A percentile compares a stretch with the other conserved stretches of the same genome.
Conservation (phyloP, 92 coral and sea anemone genomes). For the Palythoa heliodiscus region DNA sequence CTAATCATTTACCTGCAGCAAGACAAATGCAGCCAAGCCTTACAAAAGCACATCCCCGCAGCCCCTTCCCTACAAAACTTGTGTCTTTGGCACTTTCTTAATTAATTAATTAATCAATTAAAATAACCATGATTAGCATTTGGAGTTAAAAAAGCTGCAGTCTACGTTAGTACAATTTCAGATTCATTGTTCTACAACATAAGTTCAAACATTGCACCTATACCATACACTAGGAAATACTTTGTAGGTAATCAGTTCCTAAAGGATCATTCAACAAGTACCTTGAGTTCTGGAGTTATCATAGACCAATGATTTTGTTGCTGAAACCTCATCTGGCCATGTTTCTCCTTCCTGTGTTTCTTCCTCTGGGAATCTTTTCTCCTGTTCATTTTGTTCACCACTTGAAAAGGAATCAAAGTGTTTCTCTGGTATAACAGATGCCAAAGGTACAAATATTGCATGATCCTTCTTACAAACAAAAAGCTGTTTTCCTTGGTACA, state of each 20-base stretch:
- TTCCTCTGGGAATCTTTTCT: background rate
- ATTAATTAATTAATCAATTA: no score
- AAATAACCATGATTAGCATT: no score
- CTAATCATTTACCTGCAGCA: no score
- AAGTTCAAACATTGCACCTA: background rate
- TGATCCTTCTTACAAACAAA: conserved; percentile 56
- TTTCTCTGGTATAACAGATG: conserved; percentile 61
- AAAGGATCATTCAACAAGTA: background rate
- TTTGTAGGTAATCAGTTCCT: background rate
- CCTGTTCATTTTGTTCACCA: background rate
- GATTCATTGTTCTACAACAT: no score
- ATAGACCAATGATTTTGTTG: background rate
- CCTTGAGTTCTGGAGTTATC: conserved; percentile 11
- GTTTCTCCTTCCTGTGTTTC: background rate
- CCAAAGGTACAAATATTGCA: conserved; percentile 63
- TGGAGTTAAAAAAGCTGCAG: no score
- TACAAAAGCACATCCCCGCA: no score
- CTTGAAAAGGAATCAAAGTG: conserved; percentile 43
- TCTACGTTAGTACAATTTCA: no score
- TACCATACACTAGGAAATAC: background rate
- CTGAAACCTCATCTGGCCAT: background rate
- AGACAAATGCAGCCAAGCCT: no score
- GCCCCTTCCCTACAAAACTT: no score
- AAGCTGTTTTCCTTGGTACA: conserved; percentile 42
- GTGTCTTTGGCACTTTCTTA: no score